Base-by-base conservation (phyloP, 2,113 vertebrate genomes). In the Euleptes europaea region DNA sequence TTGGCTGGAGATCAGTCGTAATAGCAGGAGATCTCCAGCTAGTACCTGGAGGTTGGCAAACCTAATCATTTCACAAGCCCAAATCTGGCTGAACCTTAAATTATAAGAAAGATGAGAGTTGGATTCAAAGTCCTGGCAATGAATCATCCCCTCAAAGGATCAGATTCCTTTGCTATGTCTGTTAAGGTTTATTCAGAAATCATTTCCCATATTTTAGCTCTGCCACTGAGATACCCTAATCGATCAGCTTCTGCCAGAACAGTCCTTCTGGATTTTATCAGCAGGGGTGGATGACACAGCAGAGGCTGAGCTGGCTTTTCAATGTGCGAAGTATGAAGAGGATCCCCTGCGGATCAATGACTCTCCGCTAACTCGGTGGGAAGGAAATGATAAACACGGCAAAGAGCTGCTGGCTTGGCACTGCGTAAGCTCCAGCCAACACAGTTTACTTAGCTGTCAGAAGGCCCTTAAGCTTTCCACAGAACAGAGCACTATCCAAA, bases 371-470 rank as follows among this genome's bases (percentile, higher is more conserved):
- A 77, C 76, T 88, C 71, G 33, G 83, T 33, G 89, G 79, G 87
- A 91, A 88, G 85, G 90, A 87, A 91, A 94, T 87, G 88, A 93
- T 90, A 92, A 93, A 93, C 91, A 93, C 86, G 84, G 76, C 49
- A 67, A 92, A 92, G 79, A 49, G 77, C 85, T 89, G 89, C 89
- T 89, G 75, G 77, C 78, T 81, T 84, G 66, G 91, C 71, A 67
- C 89, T 90, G 88, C 89, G 91, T 95, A 92, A 94, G 93, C 93
- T 94, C 93, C 74, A 78, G 76, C 51, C 76, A 35, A 85, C 90
- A 92, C 86, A 75, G 92, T 95, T 94, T 95, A 94, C 94, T 92
- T 90, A 90, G 84, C 93, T 94, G 93, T 94, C 92, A 93, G 86
- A 84, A 90, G 84, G 44, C 86, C 63, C 84, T 19, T 81, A 5